Evolutionary conservation across 2,113 vertebrate genomes (phyloP), one percentile per base, ranked within the genome.

Genomic region (Spea bombifrons): DNA sequence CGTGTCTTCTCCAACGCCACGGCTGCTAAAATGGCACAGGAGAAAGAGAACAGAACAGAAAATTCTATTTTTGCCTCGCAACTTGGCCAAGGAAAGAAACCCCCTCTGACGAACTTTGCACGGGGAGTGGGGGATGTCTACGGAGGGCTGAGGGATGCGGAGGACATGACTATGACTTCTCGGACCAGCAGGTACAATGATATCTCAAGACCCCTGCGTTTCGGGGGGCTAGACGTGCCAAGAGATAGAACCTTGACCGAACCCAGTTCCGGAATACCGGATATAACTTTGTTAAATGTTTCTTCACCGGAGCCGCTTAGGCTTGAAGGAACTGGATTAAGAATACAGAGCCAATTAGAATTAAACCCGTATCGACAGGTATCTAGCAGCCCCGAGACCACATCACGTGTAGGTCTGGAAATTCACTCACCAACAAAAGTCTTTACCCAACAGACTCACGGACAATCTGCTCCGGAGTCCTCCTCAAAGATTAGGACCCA

Each of bases 81-180:
- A 52, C 69, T 9, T 53, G n/a, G n/a, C 6, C 17, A 5, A 17
- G 5, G n/a, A 17, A 6, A 16, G 16, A 7, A 55, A 52, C 30
- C 8, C 30, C n/a, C 69, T 8, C 16, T 50, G 43, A 12, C 49
- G 16, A 46, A 70, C 67, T 47, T n/a, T 70, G 16, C 69, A 43
- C 16, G 53, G 16, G n/a, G 48, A 48, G 5, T 53, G n/a, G 9
- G 53, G 49, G 8, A 10, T 43, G 16, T 71, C 16, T 53, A 53
- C 30, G 69, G 50, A 16, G 8, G 10, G 5, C 16, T 5, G 5
- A 5, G 47, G 69, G 17, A 59, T 47, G 7, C 50, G 7, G 71
- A 80, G 55, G 46, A 67, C 52, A 43, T 57, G 63, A 47, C 77
- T 44, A 55, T 57, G 50, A 65, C 72, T 12, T 53, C 70, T 48